These are phyloP conservation scores for Borostomias antarcticus DNA, from an alignment of 2,797 vertebrate species.

Conservation along the genomic window DNA sequence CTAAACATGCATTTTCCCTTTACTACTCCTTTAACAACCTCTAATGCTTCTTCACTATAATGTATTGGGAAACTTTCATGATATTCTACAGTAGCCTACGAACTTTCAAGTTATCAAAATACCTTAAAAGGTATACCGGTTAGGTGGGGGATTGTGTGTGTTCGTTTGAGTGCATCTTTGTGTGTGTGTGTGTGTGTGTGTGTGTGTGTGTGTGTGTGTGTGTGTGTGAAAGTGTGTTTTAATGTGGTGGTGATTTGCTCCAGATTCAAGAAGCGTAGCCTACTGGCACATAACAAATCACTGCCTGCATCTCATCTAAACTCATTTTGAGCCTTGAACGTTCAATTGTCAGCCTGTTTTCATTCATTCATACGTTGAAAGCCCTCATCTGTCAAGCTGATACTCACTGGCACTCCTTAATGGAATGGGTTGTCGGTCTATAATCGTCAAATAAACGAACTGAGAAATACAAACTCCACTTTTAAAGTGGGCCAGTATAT, in stretches of 20 bases:
- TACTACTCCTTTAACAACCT: too few relatives aligned
- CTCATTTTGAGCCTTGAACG: conserved; percentile 1
- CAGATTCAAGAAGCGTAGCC: conserved; percentile 29
- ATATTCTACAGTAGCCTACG: too few relatives aligned
- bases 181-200: background rate
- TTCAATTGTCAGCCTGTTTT: background rate
- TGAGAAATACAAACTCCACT: background rate
- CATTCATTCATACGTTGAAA: background rate
- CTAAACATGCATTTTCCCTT: too few relatives aligned
- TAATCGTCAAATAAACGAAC: background rate
- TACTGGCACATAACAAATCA: conserved; percentile 20
- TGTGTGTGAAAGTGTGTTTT: background rate
- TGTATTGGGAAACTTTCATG: too few relatives aligned
- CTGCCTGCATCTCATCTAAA: conserved; percentile 15
- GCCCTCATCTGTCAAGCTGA: background rate
- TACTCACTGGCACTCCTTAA: background rate
- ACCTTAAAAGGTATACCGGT: conserved; percentile 24
- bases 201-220: too few relatives aligned
- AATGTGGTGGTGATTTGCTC: conserved; percentile 30
- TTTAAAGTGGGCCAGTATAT: too few relatives aligned
- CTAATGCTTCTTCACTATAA: too few relatives aligned
- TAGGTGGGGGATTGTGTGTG: background rate
- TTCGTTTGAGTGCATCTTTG: background rate
- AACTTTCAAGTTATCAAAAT: too few relatives aligned
- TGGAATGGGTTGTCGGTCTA: background rate